phyloP scores from a whole-genome alignment of 2,797 vertebrate species.

The Lacerta agilis region DNA sequence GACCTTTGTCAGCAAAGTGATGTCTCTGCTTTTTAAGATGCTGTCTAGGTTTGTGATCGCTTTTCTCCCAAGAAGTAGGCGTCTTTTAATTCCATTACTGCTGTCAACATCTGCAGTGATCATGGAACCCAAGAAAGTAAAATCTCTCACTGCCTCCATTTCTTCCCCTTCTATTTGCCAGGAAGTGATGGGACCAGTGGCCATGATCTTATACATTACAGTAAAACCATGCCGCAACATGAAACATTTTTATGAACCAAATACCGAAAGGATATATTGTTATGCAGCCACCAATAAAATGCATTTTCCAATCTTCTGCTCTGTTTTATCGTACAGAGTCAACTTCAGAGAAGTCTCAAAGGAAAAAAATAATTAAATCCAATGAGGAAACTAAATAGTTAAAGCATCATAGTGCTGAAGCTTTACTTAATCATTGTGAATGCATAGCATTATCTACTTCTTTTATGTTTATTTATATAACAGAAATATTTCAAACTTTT shows the following conservation, averaged over 20 bases:
- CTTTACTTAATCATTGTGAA: slow-evolving; percentile 60
- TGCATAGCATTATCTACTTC: background rate
- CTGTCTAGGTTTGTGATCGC: no score
- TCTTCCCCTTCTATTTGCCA: background rate
- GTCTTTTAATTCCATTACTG: no score
- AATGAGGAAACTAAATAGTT: no score
- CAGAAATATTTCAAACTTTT: slow-evolving; percentile 54
- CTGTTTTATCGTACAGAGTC: slow-evolving; percentile 59
- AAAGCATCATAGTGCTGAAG: slow-evolving; percentile 33
- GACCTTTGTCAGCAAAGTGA: no score
- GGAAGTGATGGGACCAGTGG: background rate
- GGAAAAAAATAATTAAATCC: slow-evolving; percentile 51
- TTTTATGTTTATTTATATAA: slow-evolving; percentile 51
- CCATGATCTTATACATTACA: no score
- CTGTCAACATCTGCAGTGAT: no score
- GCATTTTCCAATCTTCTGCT: slow-evolving; percentile 43
- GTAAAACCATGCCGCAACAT: slow-evolving; percentile 10
- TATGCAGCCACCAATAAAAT: slow-evolving; percentile 36
- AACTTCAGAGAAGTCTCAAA: slow-evolving; percentile 48
- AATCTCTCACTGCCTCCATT: no score
- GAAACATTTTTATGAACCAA: slow-evolving; percentile 10
- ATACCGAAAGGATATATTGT: slow-evolving; percentile 34
- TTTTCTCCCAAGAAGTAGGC: no score
- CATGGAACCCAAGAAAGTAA: no score
- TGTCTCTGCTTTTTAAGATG: no score